Percentiles rank a stretch among this genome's conserved stretches.
Conservation (phyloP, 2,888 invertebrate genomes). For the Macaria liturata region DNA sequence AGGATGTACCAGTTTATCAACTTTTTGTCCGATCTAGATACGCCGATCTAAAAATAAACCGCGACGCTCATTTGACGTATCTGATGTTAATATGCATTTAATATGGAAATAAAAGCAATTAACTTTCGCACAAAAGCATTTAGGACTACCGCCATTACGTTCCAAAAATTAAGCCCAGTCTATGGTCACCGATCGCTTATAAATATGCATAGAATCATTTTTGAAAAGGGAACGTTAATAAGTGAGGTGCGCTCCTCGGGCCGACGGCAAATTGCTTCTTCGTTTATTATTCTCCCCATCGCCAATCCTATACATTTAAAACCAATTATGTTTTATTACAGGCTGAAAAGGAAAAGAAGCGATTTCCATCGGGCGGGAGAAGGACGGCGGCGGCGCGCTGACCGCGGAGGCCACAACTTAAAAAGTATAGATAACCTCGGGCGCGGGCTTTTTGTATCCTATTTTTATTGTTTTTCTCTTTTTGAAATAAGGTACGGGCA, state of each 20-base stretch:
- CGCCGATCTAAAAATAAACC: neutral
- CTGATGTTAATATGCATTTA: slow-evolving; percentile 4
- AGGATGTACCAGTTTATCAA: too few relatives aligned
- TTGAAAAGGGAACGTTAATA: slow-evolving; percentile 56
- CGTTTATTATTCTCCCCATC: slow-evolving; percentile 63
- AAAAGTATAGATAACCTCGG: slow-evolving; percentile 38
- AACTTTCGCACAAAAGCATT: slow-evolving; percentile 23
- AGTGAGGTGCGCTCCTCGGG: slow-evolving; percentile 54
- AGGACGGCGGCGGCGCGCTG: slow-evolving; percentile 50
- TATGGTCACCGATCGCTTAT: slow-evolving; percentile 52
- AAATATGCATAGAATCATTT: slow-evolving; percentile 73
- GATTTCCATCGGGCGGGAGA: slow-evolving; percentile 43
- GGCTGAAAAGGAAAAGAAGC: slow-evolving; percentile 54
- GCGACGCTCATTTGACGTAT: slow-evolving; percentile 9
- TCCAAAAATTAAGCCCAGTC: slow-evolving; percentile 37
- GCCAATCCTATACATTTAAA: slow-evolving; percentile 81
- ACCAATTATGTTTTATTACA: slow-evolving; percentile 80
- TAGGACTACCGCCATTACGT: slow-evolving; percentile 28
- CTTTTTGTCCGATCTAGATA: too few relatives aligned
- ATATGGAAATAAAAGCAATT: slow-evolving; percentile 22
- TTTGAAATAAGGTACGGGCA: slow-evolving; percentile 52
- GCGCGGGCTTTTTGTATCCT: slow-evolving; percentile 44
- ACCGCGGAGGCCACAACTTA: slow-evolving; percentile 58
- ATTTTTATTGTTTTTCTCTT: slow-evolving; percentile 44
- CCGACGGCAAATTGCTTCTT: slow-evolving; percentile 66